Evolutionary conservation across 1,140 invertebrate species (phyloP).

Genomic region (Ips nitidus): DNA sequence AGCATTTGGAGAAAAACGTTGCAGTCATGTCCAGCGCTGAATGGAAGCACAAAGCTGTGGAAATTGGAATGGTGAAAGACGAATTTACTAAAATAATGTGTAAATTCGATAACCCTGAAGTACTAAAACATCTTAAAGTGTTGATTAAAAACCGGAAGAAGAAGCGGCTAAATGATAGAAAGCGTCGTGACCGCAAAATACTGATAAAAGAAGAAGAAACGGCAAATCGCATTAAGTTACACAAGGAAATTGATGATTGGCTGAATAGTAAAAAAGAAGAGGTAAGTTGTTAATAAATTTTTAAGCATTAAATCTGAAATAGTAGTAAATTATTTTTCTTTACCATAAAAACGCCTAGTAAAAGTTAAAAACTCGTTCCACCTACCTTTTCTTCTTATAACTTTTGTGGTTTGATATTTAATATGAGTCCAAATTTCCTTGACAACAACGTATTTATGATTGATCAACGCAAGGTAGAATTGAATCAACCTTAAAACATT

Average conservation of each 20-base stretch:
- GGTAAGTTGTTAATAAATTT: conserved; percentile 12
- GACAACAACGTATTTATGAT: too few species aligned
- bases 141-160: conserved; percentile 57
- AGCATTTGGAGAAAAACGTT: conserved; percentile 53
- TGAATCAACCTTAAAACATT: not conserved
- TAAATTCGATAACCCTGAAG: conserved; percentile 51
- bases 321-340: too few species aligned
- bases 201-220: conserved; percentile 52
- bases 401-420: too few species aligned
- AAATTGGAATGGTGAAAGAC: conserved; percentile 55
- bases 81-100: conserved; percentile 53
- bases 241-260: conserved; percentile 63
- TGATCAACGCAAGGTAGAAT: too few species aligned
- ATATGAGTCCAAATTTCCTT: too few species aligned
- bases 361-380: too few species aligned
- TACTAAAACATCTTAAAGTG: conserved; percentile 54
- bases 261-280: conserved; percentile 61
- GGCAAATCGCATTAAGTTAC: conserved; percentile 53
- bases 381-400: too few species aligned
- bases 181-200: conserved; percentile 53
- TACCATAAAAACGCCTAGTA: too few species aligned
- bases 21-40: conserved; percentile 54
- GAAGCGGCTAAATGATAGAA: conserved; percentile 59
- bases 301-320: not conserved
- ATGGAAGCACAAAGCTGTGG: conserved; percentile 56